A percentile compares a stretch with the other conserved stretches of the same genome.
Conservation (phyloP, 92 coral and sea anemone genomes). For the Epizoanthus rinbou region DNA sequence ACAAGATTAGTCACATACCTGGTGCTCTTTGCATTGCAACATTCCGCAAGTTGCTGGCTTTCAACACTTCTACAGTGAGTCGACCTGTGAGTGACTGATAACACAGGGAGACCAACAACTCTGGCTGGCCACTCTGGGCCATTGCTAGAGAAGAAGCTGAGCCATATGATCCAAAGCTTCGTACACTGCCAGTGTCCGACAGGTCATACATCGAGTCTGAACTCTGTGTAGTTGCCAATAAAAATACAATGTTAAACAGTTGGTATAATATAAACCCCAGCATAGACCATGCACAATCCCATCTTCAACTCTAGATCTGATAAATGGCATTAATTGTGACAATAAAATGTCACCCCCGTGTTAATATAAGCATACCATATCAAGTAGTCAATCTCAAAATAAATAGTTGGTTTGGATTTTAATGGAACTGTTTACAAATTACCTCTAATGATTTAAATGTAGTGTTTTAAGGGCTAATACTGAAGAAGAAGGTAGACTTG, state of each 20-base stretch:
- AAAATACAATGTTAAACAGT: not conserved
- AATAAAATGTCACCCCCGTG: not conserved
- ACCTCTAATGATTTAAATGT: too few species aligned
- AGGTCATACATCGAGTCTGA: conserved; percentile 99
- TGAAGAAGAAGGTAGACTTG: too few species aligned
- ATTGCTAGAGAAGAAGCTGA: conserved; percentile 93
- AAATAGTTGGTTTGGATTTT: too few species aligned
- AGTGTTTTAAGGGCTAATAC: too few species aligned
- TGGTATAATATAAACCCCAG: not conserved
- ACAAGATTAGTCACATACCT: conserved; percentile 60
- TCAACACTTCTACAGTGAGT: conserved; percentile 94
- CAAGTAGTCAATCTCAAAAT: too few species aligned
- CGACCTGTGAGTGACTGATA: conserved; percentile 98
- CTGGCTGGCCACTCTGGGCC: conserved; percentile 97
- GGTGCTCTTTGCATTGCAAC: conserved; percentile 99
- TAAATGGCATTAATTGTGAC: too few species aligned
- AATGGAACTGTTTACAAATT: too few species aligned
- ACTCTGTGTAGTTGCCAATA: conserved; percentile 59
- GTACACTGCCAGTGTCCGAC: conserved; percentile 94
- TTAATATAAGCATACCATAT: too few species aligned
- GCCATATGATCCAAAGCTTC: conserved; percentile 84
- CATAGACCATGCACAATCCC: not conserved
- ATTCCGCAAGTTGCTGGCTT: conserved; percentile 97
- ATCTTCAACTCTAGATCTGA: not conserved
- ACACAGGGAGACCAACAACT: conserved; percentile 93